These are phyloP conservation scores for Nannobrachium achirus DNA, from an alignment of 2,113 vertebrate species.

Conservation along the genomic window DNA sequence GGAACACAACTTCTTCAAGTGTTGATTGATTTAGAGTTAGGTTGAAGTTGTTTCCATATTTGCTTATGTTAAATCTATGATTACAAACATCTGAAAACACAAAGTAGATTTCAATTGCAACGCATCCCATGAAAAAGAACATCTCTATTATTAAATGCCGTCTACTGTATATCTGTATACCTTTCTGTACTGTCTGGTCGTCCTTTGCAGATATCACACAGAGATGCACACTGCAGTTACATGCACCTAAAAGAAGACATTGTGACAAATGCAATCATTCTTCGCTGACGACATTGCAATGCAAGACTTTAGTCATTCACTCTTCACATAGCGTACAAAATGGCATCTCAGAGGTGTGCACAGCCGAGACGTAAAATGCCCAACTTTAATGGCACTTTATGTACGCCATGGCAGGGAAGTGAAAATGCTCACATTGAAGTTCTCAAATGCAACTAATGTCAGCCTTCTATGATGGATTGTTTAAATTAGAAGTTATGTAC, in stretches of 20 bases:
- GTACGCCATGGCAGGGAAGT: too few species aligned
- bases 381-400: too few species aligned
- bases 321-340: not conserved
- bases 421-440: too few species aligned
- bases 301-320: not conserved
- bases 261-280: not conserved
- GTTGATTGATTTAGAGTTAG: accelerated
- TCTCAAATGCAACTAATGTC: too few species aligned
- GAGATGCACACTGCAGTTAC: not conserved
- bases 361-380: too few species aligned
- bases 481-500: too few species aligned
- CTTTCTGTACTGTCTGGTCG: not conserved
- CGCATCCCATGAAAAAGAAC: not conserved
- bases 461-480: too few species aligned
- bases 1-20: not conserved
- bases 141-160: not conserved
- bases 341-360: too few species aligned
- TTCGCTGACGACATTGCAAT: not conserved
- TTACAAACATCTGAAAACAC: not conserved
- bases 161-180: not conserved
- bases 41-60: accelerated
- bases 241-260: not conserved
- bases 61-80: accelerated
- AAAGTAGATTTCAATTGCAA: not conserved
- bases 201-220: not conserved